Percentiles rank a stretch among this genome's conserved stretches.
These are phyloP conservation scores for Myrmecophaga tridactyla DNA, from an alignment of 2,113 vertebrate species.

Conservation along the genomic window DNA sequence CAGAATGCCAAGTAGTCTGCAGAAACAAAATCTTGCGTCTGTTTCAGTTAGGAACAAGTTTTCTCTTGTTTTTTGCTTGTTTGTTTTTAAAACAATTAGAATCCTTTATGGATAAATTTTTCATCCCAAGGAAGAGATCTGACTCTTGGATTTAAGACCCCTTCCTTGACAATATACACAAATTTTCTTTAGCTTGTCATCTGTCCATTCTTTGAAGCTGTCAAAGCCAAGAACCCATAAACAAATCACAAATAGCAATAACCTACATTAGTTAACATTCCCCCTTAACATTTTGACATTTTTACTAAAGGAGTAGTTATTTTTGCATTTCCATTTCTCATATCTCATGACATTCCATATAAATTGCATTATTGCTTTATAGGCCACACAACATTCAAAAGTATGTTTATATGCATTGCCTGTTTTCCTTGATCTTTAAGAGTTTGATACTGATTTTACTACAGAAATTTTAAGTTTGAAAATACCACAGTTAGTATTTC, in stretches of 20 bases:
- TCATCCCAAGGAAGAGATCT: slow-evolving; percentile 70
- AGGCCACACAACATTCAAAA: slow-evolving; percentile 82
- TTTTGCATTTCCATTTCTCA: slow-evolving; percentile 74
- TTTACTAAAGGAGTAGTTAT: slow-evolving; percentile 77
- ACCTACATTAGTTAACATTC: slow-evolving; percentile 78
- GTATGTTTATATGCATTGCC: slow-evolving; percentile 82
- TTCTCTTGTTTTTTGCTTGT: background rate
- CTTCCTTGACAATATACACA: slow-evolving; percentile 74
- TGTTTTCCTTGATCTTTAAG: slow-evolving; percentile 80
- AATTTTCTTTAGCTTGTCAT: slow-evolving; percentile 68
- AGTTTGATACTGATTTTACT: slow-evolving; percentile 77
- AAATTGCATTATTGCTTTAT: slow-evolving; percentile 84
- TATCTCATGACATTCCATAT: slow-evolving; percentile 77
- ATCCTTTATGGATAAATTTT: slow-evolving; percentile 68
- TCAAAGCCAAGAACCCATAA: slow-evolving; percentile 80
- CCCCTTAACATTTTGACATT: slow-evolving; percentile 79
- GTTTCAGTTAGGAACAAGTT: slow-evolving; percentile 65
- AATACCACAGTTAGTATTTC: slow-evolving; percentile 77
- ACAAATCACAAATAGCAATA: slow-evolving; percentile 80
- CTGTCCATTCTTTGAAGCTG: slow-evolving; percentile 76
- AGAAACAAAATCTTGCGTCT: slow-evolving; percentile 79
- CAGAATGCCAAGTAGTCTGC: slow-evolving; percentile 76
- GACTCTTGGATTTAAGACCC: slow-evolving; percentile 64
- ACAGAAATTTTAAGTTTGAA: slow-evolving; percentile 82
- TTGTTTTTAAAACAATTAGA: slow-evolving; percentile 68